Base-by-base conservation (phyloP, 2,797 vertebrate species). In the Sciaenops ocellatus region DNA sequence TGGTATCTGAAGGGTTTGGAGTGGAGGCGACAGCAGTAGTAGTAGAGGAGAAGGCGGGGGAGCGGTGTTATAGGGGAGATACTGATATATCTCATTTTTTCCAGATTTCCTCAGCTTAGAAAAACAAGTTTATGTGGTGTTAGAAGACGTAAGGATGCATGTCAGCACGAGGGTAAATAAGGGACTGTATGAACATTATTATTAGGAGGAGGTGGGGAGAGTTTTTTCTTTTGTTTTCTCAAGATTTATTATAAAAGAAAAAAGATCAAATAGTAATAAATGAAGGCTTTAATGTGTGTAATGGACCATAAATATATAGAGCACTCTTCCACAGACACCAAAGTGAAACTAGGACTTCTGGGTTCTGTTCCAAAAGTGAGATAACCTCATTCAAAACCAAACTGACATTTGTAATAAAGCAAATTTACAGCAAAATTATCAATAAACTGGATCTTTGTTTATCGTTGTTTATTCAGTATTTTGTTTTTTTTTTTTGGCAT, bases 1-100 rank as follows among this genome's bases (percentile, higher is more conserved):
- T 89, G 83, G 85, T 83, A 78, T 93, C 82, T 91, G 78, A 60
- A 56, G 68, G 74, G 77, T 78, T 82, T 80, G 73, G 50, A 79
- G 65, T 15, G 30, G 51, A 78, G 73, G 79, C 66, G 69, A 73
- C 72, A 28, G 61, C 61, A 47, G 61, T 24, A 28, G 61, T 4
- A 4, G 26, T 18, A 4, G 61, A 7, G 59, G 74, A 73, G 59
- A 13, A 26, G 42, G 13, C 1, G 4, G n/a, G 10, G n/a, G 28
- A 13, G 5, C 16, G 18, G 1, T 50, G 41, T 55, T 20, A n/a
- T 2, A 12, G 15, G 12, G 18, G 26, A 30, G 50, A 30, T 41
- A 5, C 22, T 34, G 61, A 66, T 17, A 42, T 66, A 68, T 67
- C 30, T 66, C 15, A 52, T 75, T 30, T 61, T 61, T 65, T 61